These are phyloP conservation scores for Pantherophis vulpinus DNA, from an alignment of 2,797 vertebrate species.

Conservation along the genomic window DNA sequence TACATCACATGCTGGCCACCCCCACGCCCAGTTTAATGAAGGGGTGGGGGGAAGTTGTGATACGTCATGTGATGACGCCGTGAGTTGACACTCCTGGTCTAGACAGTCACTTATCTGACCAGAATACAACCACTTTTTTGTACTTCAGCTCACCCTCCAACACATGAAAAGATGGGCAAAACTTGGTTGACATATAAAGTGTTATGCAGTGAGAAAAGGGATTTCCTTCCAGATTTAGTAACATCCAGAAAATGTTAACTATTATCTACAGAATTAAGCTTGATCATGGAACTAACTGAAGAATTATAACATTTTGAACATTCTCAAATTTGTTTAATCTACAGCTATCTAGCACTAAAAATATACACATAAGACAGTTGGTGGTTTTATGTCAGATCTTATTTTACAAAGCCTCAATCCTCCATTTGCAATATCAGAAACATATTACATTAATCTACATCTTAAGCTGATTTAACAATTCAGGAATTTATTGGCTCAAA, in stretches of 20 bases:
- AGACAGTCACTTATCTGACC: too few species aligned
- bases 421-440: not conserved
- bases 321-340: not conserved
- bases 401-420: not conserved
- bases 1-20: too few species aligned
- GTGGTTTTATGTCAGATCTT: not conserved
- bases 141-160: not conserved
- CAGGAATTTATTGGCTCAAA: not conserved
- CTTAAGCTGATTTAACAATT: not conserved
- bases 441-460: not conserved
- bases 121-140: not conserved
- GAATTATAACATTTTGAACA: not conserved
- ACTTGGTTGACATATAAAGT: not conserved
- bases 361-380: not conserved
- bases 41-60: too few species aligned
- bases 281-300: not conserved
- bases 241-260: not conserved
- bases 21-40: too few species aligned
- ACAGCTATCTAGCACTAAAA: not conserved
- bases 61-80: too few species aligned
- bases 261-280: not conserved
- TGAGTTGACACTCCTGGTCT: too few species aligned
- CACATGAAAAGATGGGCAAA: not conserved
- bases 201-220: not conserved
- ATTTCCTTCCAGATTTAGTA: not conserved